Evolutionary conservation across 2,888 invertebrate species (phyloP), one percentile per base, ranked within the genome.

Genomic region (Drosophila peninsularis): DNA sequence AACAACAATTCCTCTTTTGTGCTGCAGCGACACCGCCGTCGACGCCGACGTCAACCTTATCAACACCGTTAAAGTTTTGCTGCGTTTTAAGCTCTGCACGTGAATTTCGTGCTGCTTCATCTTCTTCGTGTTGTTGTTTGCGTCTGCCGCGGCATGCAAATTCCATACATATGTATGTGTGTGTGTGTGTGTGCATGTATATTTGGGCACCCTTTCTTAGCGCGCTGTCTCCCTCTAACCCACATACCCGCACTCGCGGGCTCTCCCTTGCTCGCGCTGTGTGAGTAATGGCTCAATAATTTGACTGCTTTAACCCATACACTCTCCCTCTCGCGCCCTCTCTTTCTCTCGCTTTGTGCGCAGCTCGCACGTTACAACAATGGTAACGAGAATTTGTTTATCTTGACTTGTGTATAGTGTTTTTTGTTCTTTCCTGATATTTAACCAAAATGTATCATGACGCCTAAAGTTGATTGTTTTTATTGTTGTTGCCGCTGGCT

Each of bases 391-490:
- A 83, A 88, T 80, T 80, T 83, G 83, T 83, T 88, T 83, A 83
- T 83, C 83, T 83, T 80, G 58, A 85, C 74, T 88, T 69, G 79
- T 84, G 73, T 81, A 60, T 68, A 66, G 70, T 52, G 52, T 37
- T 52, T 52, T 67, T 83, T 78, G 64, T 70, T 84, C 70, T 78
- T 75, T 64, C 52, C 73, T 84, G 80, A 82, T 82, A 77, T 82
- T 88, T 85, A 82, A 82, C 86, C 88, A 76, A 82, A 82, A 82
- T 76, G 86, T 82, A 88, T 88, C 80, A 82, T 79, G 82, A 88
- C 74, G 82, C 86, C 76, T 76, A 85, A 88, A 82, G 80, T 88
- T 82, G 69, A 69, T 76, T 78, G 74, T 70, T 71, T 61, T 49
- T 70, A 36, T 71, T 74, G 54, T 17, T 30, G 30, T 45, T 75